These are phyloP conservation scores for Micrastur ruficollis DNA, from an alignment of 2,797 vertebrate species.

Conservation along the genomic window DNA sequence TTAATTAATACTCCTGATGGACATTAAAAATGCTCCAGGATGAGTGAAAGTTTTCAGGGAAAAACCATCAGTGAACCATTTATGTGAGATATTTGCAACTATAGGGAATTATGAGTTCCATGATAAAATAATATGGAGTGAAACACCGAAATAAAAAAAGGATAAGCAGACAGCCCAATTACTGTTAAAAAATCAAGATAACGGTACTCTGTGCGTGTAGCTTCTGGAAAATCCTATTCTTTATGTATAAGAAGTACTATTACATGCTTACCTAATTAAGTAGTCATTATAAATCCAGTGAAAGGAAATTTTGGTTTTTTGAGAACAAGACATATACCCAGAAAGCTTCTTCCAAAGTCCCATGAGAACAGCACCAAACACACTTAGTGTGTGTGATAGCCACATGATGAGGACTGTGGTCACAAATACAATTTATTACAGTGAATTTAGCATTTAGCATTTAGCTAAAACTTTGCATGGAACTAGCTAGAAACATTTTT, in stretches of 20 bases:
- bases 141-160: background rate
- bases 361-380: background rate
- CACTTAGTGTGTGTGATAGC: background rate
- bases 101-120: background rate
- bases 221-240: background rate
- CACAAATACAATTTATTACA: background rate
- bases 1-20: background rate
- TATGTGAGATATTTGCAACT: background rate
- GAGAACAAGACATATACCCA: background rate
- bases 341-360: background rate
- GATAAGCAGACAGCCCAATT: background rate
- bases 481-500: background rate
- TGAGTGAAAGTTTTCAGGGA: background rate
- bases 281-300: background rate
- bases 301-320: background rate
- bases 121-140: background rate
- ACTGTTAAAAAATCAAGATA: background rate
- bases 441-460: background rate
- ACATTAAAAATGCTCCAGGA: background rate
- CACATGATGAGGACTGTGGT: background rate
- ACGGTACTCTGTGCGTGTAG: accelerated
- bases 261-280: background rate
- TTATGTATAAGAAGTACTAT: background rate
- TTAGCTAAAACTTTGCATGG: background rate
- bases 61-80: background rate